Percentiles rank a stretch among this genome's conserved stretches.
Evolutionary conservation across 2,113 vertebrate species (phyloP).

Genomic region (Mobula hypostoma): DNA sequence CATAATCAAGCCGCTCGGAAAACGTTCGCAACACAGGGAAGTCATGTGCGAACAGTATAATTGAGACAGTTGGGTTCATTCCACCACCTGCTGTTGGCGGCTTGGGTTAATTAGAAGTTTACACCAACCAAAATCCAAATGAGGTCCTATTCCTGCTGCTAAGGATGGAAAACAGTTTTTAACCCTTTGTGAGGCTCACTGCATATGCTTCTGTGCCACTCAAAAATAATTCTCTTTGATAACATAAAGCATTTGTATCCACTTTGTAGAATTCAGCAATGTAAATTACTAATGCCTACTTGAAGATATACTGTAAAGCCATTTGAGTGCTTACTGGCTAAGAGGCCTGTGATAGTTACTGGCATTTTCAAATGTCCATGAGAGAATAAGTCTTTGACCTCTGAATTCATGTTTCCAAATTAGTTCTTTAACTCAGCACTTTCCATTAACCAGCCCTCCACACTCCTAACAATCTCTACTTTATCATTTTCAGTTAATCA

Average conservation of each 20-base stretch:
- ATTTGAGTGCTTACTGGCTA: background rate
- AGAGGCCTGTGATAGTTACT: background rate
- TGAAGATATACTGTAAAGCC: background rate
- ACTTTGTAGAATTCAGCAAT: background rate
- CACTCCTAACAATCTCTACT: too few species aligned
- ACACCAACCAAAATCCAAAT: constrained; percentile 53
- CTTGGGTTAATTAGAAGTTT: constrained; percentile 60
- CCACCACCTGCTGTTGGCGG: constrained; percentile 71
- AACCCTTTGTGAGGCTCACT: constrained; percentile 49
- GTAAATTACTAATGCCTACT: constrained; percentile 5
- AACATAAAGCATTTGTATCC: constrained; percentile 16
- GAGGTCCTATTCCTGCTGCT: constrained; percentile 59
- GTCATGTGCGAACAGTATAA: constrained; percentile 63
- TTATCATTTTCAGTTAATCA: too few species aligned
- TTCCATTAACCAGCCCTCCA: too few species aligned
- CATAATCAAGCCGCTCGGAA: constrained; percentile 68
- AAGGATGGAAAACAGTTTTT: constrained; percentile 56
- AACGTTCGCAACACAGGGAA: constrained; percentile 70
- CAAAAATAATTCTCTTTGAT: background rate
- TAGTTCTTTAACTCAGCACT: too few species aligned
- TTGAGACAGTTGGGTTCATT: constrained; percentile 69
- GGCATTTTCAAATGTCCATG: background rate
- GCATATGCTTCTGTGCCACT: background rate
- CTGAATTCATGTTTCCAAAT: background rate
- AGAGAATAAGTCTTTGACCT: background rate